Base-by-base conservation (phyloP, 30 jellyfish, hydroid and myxozoan genomes). In the Pelagia noctiluca region DNA sequence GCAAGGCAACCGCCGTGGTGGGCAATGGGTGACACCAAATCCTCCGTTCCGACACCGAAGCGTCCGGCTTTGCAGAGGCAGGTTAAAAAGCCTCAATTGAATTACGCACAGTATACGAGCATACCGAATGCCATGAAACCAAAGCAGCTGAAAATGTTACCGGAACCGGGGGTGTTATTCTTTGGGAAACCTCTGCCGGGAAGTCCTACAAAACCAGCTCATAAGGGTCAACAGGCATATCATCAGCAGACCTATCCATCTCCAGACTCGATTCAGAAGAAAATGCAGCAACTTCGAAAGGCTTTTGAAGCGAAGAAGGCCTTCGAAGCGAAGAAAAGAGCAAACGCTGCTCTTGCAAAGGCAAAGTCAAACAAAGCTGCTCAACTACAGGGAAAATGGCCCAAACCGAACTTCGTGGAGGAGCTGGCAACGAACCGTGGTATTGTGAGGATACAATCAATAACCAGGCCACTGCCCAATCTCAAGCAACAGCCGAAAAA, bases 391-490 rank as follows among this genome's bases (percentile, higher is more conserved):
- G 80, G 71, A 22, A 54, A 31, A 1, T 80, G 91, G 91, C 91
- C 91, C 1, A 50, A 38, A 63, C 91, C 91, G 19, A 69, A 80
- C 52, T 64, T 71, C 23, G 91, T 80, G 26, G 78, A 66, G 26
- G 91, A 80, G 57, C 49, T 53, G 26, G 91, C 76, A 11, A 80
- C 91, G 22, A 80, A 80, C 50, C 91, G 91, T 1, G 91, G 91
- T 2, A 48, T 80, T 2, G 91, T 80, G 12, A 76, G 91, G 30
- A 63, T 80, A 7, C 82, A 80, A 38, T 80, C 91, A 7, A 80
- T 80, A 7, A 34, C 72, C 25, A 48, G 83, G 35, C 91, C 91
- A 46, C 22, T 80, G 28, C 38, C 76, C 19, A 46, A 63, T 10
- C 30, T n/a, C 3, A 60, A 26, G 13, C 61, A 36, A 63, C 25